A percentile compares a stretch with the other conserved stretches of the same genome.
Evolutionary conservation across 2,888 invertebrate species (phyloP).

Genomic region (Erannis defoliaria): DNA sequence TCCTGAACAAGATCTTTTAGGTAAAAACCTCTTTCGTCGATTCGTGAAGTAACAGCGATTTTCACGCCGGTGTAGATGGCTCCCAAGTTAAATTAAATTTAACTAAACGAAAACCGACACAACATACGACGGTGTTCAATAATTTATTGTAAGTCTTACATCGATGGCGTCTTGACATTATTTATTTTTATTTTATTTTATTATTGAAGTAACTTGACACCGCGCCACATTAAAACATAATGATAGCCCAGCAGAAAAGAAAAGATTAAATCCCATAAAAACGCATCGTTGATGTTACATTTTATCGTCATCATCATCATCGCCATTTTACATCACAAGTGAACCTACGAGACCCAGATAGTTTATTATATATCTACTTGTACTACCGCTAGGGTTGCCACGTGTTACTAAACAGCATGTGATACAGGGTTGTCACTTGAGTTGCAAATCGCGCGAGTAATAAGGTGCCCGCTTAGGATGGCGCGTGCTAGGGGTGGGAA

Average conservation of each 20-base stretch:
- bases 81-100: conserved; percentile 19
- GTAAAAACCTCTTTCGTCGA: too few species aligned
- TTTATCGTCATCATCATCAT: too few species aligned
- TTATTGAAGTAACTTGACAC: conserved; percentile 44
- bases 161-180: conserved; percentile 42
- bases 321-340: too few species aligned
- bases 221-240: conserved; percentile 30
- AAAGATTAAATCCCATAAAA: too few species aligned
- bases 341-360: too few species aligned
- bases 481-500: conserved; percentile 67
- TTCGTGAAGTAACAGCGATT: too few species aligned
- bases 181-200: conserved; percentile 45
- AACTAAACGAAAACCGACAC: conserved; percentile 29
- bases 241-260: too few species aligned
- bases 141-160: conserved; percentile 40
- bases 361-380: not conserved
- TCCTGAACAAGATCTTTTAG: too few species aligned
- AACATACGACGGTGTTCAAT: conserved; percentile 21
- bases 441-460: conserved; percentile 71
- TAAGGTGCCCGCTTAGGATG: conserved; percentile 65
- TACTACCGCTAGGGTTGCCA: conserved; percentile 25
- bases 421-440: conserved; percentile 56
- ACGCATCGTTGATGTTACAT: too few species aligned
- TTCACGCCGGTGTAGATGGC: not conserved
- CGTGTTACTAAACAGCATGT: conserved; percentile 22